Percentiles rank a stretch among this genome's conserved stretches.
Conservation (phyloP, 2,113 vertebrate genomes). For the human region DNA sequence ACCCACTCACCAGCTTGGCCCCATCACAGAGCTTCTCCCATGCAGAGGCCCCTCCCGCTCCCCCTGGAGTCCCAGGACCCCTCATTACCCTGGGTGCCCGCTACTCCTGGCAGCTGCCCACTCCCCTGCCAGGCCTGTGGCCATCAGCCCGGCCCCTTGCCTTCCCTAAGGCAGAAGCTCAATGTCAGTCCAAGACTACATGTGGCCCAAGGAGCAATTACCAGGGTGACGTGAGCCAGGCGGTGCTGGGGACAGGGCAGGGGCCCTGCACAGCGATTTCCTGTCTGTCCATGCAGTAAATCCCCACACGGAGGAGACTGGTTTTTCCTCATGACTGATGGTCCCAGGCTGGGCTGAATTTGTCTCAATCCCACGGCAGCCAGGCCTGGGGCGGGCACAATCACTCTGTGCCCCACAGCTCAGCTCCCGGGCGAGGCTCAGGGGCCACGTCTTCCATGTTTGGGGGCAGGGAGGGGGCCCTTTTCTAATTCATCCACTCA, state of each 20-base stretch:
- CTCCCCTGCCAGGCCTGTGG: background rate
- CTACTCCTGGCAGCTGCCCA: background rate
- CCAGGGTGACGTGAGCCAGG: constrained; percentile 59
- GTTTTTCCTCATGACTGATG: constrained; percentile 64
- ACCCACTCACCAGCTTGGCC: background rate
- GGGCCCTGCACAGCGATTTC: constrained; percentile 67
- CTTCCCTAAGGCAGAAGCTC: background rate
- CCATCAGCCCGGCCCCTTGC: background rate
- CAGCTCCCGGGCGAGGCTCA: background rate
- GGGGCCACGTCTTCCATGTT: background rate
- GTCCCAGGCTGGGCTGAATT: background rate
- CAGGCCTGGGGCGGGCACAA: rapidly evolving
- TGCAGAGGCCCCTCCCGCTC: background rate
- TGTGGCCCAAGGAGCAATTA: constrained; percentile 76
- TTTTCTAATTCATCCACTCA: background rate
- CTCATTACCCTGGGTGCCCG: rapidly evolving
- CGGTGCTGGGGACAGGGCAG: constrained; percentile 55
- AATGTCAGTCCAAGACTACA: constrained; percentile 74
- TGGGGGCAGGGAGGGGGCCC: background rate
- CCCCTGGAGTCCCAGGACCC: background rate
- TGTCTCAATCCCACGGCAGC: background rate
- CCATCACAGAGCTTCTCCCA: background rate
- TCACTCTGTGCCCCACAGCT: rapidly evolving
- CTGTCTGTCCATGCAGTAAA: constrained; percentile 67
- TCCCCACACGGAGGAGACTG: constrained; percentile 51